phyloP scores from a whole-genome alignment of 2,797 vertebrate species.

The Allobates femoralis region DNA sequence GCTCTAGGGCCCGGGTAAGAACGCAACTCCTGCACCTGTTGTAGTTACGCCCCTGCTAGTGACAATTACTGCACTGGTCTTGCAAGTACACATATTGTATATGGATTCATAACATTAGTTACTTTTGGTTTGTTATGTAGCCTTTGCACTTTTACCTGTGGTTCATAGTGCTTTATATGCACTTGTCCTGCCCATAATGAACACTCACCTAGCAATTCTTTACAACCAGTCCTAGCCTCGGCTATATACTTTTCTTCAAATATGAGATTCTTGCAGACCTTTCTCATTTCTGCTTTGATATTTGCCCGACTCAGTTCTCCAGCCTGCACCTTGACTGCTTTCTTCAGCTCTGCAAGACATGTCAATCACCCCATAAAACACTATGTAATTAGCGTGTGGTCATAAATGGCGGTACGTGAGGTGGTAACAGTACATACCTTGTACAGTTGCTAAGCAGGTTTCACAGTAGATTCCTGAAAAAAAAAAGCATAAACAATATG shows the following conservation, averaged over 20 bases:
- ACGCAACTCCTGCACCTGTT: too few species aligned
- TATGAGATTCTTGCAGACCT: constrained; percentile 16
- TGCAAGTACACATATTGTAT: neutral
- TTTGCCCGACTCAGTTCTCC: neutral
- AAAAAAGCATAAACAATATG: neutral
- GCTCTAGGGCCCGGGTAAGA: too few species aligned
- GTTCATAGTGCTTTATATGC: neutral
- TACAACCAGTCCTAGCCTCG: constrained; percentile 26
- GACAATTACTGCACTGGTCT: neutral
- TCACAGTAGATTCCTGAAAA: constrained; percentile 72
- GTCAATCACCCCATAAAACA: constrained; percentile 1
- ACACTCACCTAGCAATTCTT: constrained; percentile 45
- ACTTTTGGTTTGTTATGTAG: neutral
- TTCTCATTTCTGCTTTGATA: constrained; percentile 20
- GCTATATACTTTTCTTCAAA: neutral
- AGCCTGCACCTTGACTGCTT: neutral
- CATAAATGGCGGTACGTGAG: neutral
- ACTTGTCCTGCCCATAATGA: neutral
- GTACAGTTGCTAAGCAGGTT: constrained; percentile 72
- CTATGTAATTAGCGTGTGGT: neutral
- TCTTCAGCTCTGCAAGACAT: constrained; percentile 50
- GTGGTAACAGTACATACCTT: constrained; percentile 65
- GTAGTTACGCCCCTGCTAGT: too few species aligned
- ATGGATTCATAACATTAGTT: neutral
- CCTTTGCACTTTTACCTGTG: neutral